Percentiles rank a stretch among this genome's conserved stretches.
Evolutionary conservation across 2,888 invertebrate genomes (phyloP).

Genomic region (Odiellus spinosus): DNA sequence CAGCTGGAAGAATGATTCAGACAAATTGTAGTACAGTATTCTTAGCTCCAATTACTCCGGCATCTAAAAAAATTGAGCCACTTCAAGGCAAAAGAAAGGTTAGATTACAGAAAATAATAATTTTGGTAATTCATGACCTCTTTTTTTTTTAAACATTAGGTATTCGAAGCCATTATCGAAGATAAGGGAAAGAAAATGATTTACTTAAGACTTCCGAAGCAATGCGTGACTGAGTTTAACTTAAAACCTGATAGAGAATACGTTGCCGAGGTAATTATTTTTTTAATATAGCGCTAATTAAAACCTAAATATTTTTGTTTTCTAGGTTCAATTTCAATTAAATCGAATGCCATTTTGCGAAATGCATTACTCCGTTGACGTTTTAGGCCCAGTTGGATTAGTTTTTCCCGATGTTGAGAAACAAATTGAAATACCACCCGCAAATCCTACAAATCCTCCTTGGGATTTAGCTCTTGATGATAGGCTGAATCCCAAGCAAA

Average conservation of each 20-base stretch:
- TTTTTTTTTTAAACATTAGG: conserved; percentile 23
- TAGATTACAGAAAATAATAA: too few relatives aligned
- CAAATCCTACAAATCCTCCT: conserved; percentile 3
- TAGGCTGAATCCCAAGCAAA: conserved; percentile 56
- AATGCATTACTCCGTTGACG: conserved; percentile 66
- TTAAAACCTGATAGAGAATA: conserved; percentile 46
- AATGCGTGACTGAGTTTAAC: conserved; percentile 45
- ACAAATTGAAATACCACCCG: background rate
- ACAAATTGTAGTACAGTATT: conserved; percentile 57
- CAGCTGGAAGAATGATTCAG: conserved; percentile 57
- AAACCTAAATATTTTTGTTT: too few relatives aligned
- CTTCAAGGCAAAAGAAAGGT: too few relatives aligned
- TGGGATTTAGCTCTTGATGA: conserved; percentile 47
- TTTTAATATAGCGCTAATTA: too few relatives aligned
- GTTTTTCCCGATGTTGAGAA: conserved; percentile 50
- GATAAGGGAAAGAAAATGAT: conserved; percentile 64
- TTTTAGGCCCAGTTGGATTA: conserved; percentile 48
- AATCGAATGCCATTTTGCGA: conserved; percentile 65
- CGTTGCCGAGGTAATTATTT: conserved; percentile 40
- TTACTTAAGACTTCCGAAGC: conserved; percentile 50
- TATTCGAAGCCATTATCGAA: conserved; percentile 59
- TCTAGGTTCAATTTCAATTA: conserved; percentile 54
- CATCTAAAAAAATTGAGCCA: background rate
- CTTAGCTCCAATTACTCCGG: conserved; percentile 32
- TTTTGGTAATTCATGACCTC: too few relatives aligned